Conservation (phyloP, 2,888 invertebrate genomes). For the Unio delphinus region DNA sequence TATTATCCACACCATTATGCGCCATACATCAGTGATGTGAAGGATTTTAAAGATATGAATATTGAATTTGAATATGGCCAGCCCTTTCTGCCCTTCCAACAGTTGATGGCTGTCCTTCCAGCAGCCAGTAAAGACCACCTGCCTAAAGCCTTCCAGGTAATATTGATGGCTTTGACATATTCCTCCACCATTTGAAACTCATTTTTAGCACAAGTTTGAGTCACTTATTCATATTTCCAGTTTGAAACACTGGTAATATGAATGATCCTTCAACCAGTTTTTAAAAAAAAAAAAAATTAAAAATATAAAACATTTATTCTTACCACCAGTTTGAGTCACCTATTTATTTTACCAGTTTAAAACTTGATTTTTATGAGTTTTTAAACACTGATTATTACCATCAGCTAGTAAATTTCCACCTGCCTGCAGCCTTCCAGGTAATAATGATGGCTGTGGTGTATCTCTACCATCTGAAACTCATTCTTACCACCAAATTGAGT, state of each 20-base stretch:
- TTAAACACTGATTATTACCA: constrained; percentile 80
- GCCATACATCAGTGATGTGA: constrained; percentile 94
- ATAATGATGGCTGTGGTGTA: background rate
- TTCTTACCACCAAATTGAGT: too few species aligned
- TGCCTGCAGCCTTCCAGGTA: constrained; percentile 88
- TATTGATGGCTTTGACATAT: background rate
- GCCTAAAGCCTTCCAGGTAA: constrained; percentile 86
- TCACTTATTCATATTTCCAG: too few species aligned
- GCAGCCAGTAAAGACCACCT: constrained; percentile 96
- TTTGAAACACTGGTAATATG: too few species aligned
- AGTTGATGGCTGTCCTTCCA: constrained; percentile 99
- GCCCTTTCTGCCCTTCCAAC: constrained; percentile 94
- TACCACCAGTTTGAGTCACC: too few species aligned
- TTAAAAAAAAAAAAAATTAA: too few species aligned
- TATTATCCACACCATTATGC: constrained; percentile 96
- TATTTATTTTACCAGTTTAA: too few species aligned
- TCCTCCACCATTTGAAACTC: too few species aligned
- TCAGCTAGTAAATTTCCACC: constrained; percentile 93
- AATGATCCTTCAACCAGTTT: too few species aligned
- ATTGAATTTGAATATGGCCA: constrained; percentile 87
- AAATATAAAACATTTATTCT: too few species aligned
- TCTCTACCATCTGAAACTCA: too few species aligned
- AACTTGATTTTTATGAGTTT: too few species aligned
- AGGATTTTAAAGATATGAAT: constrained; percentile 81
- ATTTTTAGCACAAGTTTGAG: constrained; percentile 87